Evolutionary conservation across 2,797 vertebrate genomes (phyloP).

Genomic region (Lacerta agilis): DNA sequence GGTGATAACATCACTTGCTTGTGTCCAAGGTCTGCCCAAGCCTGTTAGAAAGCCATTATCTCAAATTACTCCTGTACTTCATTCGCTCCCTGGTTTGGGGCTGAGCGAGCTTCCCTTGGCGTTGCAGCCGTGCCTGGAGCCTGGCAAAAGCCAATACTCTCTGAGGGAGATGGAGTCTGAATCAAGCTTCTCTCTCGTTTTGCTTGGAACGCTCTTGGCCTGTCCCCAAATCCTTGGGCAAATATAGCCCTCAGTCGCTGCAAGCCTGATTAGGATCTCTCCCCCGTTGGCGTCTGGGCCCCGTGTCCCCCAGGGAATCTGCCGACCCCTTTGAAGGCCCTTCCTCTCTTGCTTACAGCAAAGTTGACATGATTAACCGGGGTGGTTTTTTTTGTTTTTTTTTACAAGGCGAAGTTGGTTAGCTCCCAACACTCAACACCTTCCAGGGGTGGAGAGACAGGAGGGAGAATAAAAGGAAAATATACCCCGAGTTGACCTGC

Average conservation of each 20-base stretch:
- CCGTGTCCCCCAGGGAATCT: conserved; percentile 73
- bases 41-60: conserved; percentile 85
- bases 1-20: conserved; percentile 83
- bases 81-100: conserved; percentile 71
- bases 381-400: no score
- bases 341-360: conserved; percentile 75
- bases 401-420: conserved; percentile 77
- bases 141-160: conserved; percentile 83
- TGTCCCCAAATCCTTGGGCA: conserved; percentile 74
- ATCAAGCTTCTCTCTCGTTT: conserved; percentile 76
- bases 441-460: conserved; percentile 27
- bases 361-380: conserved; percentile 79
- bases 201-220: conserved; percentile 71
- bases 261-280: conserved; percentile 77
- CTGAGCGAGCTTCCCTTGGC: conserved; percentile 72
- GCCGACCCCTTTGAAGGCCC: conserved; percentile 79
- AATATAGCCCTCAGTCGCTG: conserved; percentile 73
- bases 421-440: conserved; percentile 66
- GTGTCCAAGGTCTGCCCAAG: conserved; percentile 79
- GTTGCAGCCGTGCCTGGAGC: conserved; percentile 75
- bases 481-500: conserved; percentile 54
- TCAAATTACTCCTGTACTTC: conserved; percentile 82
- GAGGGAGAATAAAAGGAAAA: background rate
- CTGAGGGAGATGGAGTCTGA: conserved; percentile 78
- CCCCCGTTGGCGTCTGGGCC: conserved; percentile 71